phyloP scores from a whole-genome alignment of 1,140 invertebrate species.

The Metopolophium dirhodum region DNA sequence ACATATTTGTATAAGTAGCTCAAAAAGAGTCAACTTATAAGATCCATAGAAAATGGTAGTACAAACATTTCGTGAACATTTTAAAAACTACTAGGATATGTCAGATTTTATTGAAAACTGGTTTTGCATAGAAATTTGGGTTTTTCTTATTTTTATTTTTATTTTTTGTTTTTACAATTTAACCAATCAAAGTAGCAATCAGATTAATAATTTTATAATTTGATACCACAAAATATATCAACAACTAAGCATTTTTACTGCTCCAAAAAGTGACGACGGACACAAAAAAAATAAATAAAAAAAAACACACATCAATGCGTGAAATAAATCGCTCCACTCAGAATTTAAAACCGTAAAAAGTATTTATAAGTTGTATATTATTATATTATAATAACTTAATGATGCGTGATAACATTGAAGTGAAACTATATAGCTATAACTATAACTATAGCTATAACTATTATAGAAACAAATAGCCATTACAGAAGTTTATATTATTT shows the following conservation, averaged over 20 bases:
- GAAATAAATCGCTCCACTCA: neutral
- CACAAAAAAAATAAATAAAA: neutral
- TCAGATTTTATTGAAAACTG: too few relatives aligned
- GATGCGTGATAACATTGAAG: neutral
- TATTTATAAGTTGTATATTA: neutral
- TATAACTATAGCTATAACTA: too few relatives aligned
- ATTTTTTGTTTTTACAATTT: neutral
- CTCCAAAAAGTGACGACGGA: neutral
- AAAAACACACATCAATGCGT: neutral
- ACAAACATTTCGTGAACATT: neutral
- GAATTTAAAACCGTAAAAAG: neutral
- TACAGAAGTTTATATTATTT: neutral
- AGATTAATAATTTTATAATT: neutral
- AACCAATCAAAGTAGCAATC: accelerated
- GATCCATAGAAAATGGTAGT: too few relatives aligned
- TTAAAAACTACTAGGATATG: neutral
- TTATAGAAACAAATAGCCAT: neutral
- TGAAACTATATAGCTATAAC: too few relatives aligned
- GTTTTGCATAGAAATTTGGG: neutral
- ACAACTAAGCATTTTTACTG: neutral
- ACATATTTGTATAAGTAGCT: too few relatives aligned
- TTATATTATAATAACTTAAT: neutral
- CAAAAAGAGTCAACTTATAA: too few relatives aligned
- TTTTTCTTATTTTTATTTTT: neutral
- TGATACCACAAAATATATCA: neutral